phyloP scores from a whole-genome alignment of 2,797 vertebrate genomes.

The Thripadectes ignobilis region DNA sequence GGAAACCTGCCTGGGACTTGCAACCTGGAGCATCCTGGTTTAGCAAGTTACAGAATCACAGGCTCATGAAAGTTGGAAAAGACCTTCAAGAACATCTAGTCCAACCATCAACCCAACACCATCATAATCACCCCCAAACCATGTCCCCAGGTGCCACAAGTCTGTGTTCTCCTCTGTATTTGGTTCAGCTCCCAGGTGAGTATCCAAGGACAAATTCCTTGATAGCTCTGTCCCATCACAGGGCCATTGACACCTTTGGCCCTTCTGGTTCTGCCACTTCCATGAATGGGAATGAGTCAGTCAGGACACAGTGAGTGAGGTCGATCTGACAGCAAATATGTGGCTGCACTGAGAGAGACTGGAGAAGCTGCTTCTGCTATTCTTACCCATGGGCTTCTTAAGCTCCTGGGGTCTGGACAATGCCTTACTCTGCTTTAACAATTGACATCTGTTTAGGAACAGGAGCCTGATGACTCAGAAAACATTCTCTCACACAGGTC shows the following conservation, averaged over 20 bases:
- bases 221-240: not conserved
- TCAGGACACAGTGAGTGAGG: not conserved
- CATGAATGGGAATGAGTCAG: accelerated
- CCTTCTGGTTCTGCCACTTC: not conserved
- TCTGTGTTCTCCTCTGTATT: not conserved
- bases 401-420: not conserved
- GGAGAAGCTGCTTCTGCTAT: not conserved
- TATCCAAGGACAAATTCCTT: not conserved
- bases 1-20: not conserved
- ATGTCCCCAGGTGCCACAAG: not conserved
- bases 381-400: not conserved
- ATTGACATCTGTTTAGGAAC: not conserved
- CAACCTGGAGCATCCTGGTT: not conserved
- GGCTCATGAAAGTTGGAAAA: not conserved
- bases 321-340: not conserved
- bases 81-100: not conserved
- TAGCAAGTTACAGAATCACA: not conserved
- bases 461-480: not conserved
- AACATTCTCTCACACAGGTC: accelerated
- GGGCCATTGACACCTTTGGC: not conserved
- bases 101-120: not conserved
- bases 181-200: not conserved
- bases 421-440: not conserved
- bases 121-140: not conserved
- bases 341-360: not conserved